Conservation (phyloP, 2,113 vertebrate species). For the Xiphophorus maculatus region DNA sequence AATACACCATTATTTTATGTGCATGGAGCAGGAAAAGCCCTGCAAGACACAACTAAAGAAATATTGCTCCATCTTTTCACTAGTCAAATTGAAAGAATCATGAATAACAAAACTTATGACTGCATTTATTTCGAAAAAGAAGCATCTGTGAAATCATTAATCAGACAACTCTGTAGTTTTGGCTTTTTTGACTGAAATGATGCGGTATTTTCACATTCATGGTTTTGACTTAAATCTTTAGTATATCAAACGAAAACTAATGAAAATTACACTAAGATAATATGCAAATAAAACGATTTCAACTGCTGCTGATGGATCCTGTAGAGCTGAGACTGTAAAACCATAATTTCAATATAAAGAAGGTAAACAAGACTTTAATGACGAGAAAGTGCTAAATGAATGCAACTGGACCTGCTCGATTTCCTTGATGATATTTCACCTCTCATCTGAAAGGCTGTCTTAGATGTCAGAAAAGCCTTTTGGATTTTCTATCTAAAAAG, state of each 20-base stretch:
- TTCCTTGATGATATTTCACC: not conserved
- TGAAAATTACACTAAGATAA: not conserved
- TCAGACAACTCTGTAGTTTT: not conserved
- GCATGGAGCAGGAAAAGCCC: too few species aligned
- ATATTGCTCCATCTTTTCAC: not conserved
- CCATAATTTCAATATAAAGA: not conserved
- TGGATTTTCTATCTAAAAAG: not conserved
- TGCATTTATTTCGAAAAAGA: not conserved
- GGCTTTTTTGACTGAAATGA: not conserved
- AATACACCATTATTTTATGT: too few species aligned
- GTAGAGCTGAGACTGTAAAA: not conserved
- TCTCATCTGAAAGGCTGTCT: not conserved
- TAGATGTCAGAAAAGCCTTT: not conserved
- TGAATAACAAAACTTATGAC: not conserved
- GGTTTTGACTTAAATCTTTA: not conserved
- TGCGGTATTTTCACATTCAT: not conserved
- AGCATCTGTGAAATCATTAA: not conserved
- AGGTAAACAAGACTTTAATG: not conserved
- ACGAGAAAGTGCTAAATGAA: not conserved
- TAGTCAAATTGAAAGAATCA: slow-evolving; percentile 21
- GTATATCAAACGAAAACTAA: not conserved
- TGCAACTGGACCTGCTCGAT: not conserved
- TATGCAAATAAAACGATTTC: too few species aligned
- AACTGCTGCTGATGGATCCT: not conserved
- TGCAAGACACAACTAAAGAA: not conserved